A percentile compares a stretch with the other conserved stretches of the same genome.
Evolutionary conservation across 2,113 vertebrate species (phyloP).

Genomic region (Phoxinus phoxinus): DNA sequence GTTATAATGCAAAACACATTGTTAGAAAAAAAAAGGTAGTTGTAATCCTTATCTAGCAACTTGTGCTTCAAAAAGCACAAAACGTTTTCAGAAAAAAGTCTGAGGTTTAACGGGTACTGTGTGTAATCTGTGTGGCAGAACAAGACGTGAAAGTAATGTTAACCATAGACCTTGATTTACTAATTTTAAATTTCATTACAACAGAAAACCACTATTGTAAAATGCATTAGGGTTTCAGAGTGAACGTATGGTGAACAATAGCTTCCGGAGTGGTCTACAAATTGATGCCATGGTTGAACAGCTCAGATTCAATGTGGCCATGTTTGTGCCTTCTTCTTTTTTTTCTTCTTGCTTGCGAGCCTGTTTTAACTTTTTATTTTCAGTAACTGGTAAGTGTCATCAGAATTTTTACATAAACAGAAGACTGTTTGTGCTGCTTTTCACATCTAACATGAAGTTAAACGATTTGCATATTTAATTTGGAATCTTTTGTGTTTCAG

Average conservation of each 20-base stretch:
- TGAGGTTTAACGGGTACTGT: neutral
- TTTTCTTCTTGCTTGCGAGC: neutral
- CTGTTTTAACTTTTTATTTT: neutral
- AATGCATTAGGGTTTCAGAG: neutral
- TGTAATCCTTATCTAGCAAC: neutral
- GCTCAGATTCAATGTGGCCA: neutral
- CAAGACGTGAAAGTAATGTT: neutral
- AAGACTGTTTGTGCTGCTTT: no score
- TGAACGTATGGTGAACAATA: neutral
- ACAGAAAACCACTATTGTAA: neutral
- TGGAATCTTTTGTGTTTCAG: neutral
- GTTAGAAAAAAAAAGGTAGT: neutral
- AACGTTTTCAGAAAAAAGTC: neutral
- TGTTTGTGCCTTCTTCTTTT: neutral
- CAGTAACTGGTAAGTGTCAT: no score
- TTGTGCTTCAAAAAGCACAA: neutral
- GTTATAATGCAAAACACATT: neutral
- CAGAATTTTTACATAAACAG: no score
- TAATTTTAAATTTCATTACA: no score
- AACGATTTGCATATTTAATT: neutral
- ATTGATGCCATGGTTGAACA: neutral
- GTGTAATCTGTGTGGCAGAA: neutral
- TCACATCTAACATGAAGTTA: neutral
- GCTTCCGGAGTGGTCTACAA: neutral
- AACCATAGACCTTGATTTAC: neutral